Evolutionary conservation across 2,888 invertebrate genomes (phyloP), one percentile per base, ranked within the genome.

Genomic region (Eustalomyia histrio): DNA sequence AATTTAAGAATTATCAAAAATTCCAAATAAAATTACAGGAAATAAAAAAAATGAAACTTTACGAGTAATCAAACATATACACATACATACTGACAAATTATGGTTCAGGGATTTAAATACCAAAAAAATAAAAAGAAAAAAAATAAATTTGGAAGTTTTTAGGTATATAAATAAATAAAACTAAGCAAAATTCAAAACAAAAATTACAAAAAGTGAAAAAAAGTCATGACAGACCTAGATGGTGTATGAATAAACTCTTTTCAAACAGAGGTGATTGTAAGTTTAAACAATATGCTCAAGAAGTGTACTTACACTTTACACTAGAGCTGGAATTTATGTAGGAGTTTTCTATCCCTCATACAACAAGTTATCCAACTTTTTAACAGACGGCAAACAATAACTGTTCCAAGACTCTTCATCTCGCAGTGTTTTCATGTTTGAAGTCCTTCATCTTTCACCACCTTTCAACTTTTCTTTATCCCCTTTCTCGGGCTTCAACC

Each of bases 221-320:
- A 50, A 73, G 57, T 73, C 73, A 73, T 64, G 73, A 72, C 55
- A 64, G 73, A 73, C 47, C 55, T 29, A 39, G n/a, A n/a, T n/a
- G n/a, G 47, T 33, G 17, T 47, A 57, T 47, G 43, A 43, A 47
- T 29, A 57, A 29, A 64, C 33, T 64, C 64, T 47, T 74, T 65
- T 58, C 57, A 21, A 58, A 58, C 64, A 50, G 35, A 63, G 50
- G 58, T 74, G 58, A 74, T 74, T 74, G 64, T 50, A 64, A 39
- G 58, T 74, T 57, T 52, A 16, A 17, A 60, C 16, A 35, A 12
- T 33, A 14, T 60, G 60, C n/a, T 47, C 14, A n/a, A n/a, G 5
- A 47, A 47, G n/a, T 47, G 29, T 29, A 7, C 29, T 1, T 7
- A 3, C 3, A 29, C 1, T 29, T 3, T 6, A 7, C 29, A 29